phyloP scores from a whole-genome alignment of 1,140 invertebrate species.

The Platyscapa corneri region DNA sequence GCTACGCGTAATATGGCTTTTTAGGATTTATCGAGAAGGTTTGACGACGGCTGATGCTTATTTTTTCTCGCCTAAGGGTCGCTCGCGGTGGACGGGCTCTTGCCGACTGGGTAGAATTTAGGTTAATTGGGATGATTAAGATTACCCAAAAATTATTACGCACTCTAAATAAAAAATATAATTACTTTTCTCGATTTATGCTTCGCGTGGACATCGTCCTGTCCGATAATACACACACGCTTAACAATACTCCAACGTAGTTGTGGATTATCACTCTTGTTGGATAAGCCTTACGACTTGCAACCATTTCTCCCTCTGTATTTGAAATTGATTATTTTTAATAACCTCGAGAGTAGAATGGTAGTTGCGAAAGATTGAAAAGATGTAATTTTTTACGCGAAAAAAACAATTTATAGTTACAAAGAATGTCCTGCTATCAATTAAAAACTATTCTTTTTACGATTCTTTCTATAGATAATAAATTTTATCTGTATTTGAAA shows the following conservation, averaged over 20 bases:
- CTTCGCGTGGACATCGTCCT: background rate
- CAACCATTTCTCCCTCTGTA: too few species aligned
- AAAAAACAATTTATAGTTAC: too few species aligned
- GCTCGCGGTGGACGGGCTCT: conserved; percentile 54
- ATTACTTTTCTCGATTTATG: background rate
- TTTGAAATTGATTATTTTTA: too few species aligned
- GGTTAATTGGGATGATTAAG: background rate
- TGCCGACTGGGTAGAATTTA: background rate
- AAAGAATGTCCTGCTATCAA: too few species aligned
- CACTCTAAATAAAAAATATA: background rate
- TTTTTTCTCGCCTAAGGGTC: conserved; percentile 55
- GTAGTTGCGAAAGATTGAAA: too few species aligned
- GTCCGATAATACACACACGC: background rate
- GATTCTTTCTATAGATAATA: background rate
- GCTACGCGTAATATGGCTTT: conserved; percentile 45
- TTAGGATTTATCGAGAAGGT: conserved; percentile 52
- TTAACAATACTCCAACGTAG: too few species aligned
- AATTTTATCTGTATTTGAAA: background rate
- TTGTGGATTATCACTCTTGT: too few species aligned
- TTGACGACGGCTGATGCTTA: conserved; percentile 53
- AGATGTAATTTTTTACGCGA: too few species aligned
- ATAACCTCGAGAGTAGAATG: too few species aligned
- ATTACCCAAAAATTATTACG: background rate
- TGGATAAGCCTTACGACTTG: too few species aligned
- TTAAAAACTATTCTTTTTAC: background rate